Evolutionary conservation across 2,113 vertebrate genomes (phyloP), one percentile per base, ranked within the genome.

Genomic region (Rhagologus leucostigma): DNA sequence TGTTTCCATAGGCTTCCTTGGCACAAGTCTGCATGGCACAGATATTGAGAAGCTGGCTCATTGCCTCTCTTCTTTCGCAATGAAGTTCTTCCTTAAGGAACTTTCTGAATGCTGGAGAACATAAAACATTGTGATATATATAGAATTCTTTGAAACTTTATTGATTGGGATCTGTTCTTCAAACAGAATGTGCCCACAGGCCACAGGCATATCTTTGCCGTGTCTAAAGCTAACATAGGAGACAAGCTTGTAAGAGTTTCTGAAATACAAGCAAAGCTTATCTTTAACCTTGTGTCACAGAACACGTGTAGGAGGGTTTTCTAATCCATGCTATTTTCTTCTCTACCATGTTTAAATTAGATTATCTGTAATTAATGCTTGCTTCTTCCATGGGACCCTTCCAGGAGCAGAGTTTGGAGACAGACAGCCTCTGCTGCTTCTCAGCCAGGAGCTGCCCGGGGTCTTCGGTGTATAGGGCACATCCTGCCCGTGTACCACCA

Each of bases 131-230:
- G 26, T 57, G 44, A 73, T 71, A 82, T 44, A 47, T 24, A 84
- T 15, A 87, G 75, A 71, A 35, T 55, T 62, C 73, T 84, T 91
- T 79, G 80, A 81, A 93, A 90, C 7, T 52, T 60, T 69, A 84
- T 55, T 30, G 60, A 39, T 33, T 68, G 44, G 78, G 76, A 49
- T 57, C 56, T 84, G 75, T 60, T 62, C n/a, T 95, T 95, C 53
- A 44, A 24, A 70, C 35, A 77, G 68, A 79, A 75, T 59, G 22
- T 71, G n/a, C 30, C 21, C 42, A n/a, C 17, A 78, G 75, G 33
- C 33, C 0, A 2, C 24, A 63, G 35, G 22, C 55, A 39, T 21
- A 29, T 53, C 23, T 50, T 6, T 65, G 17, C 44, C 0, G 0
- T 16, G 2, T 86, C 62, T 84, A 60, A 93, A 90, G 47, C 37